phyloP scores from a whole-genome alignment of 2,888 invertebrate genomes.

The Andrena praecox region DNA sequence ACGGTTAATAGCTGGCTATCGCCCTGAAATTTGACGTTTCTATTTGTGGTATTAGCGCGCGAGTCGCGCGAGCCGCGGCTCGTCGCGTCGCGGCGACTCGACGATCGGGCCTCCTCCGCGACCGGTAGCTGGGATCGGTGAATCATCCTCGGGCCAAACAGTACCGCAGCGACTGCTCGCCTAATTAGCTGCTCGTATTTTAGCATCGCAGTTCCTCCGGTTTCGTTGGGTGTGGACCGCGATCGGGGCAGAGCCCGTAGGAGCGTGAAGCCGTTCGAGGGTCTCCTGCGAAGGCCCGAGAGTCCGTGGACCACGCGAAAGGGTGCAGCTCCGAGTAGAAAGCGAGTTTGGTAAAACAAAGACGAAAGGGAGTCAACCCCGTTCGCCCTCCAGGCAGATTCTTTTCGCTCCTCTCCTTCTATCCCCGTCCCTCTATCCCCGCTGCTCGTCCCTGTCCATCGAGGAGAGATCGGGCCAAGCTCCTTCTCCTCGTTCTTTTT shows the following conservation, averaged over 20 bases:
- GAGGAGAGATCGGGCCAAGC: slow-evolving; percentile 28
- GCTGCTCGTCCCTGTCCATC: slow-evolving; percentile 36
- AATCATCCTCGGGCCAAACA: slow-evolving; percentile 11
- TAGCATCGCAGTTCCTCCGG: slow-evolving; percentile 12
- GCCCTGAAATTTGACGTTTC: slow-evolving; percentile 78
- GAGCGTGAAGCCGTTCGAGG: not conserved
- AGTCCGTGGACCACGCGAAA: slow-evolving; percentile 51
- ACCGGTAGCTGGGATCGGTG: slow-evolving; percentile 16
- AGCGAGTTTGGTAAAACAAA: slow-evolving; percentile 70
- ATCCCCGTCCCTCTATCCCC: slow-evolving; percentile 14
- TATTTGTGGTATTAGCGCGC: slow-evolving; percentile 67
- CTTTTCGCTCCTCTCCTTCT: slow-evolving; percentile 54
- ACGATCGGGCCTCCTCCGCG: not conserved
- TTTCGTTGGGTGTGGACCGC: not conserved
- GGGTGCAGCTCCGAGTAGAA: slow-evolving; percentile 64
- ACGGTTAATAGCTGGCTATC: slow-evolving; percentile 75
- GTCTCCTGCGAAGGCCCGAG: not conserved
- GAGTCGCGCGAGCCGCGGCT: not conserved
- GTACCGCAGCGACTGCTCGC: slow-evolving; percentile 4
- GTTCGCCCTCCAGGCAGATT: slow-evolving; percentile 71
- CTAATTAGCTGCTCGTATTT: slow-evolving; percentile 36
- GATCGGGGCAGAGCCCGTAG: not conserved
- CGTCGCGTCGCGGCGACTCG: not conserved
- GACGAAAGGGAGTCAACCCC: slow-evolving; percentile 70
- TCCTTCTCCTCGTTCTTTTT: slow-evolving; percentile 48